Evolutionary conservation across 2,113 vertebrate genomes (phyloP), one percentile per base, ranked within the genome.

Genomic region (Laterallus jamaicensis): DNA sequence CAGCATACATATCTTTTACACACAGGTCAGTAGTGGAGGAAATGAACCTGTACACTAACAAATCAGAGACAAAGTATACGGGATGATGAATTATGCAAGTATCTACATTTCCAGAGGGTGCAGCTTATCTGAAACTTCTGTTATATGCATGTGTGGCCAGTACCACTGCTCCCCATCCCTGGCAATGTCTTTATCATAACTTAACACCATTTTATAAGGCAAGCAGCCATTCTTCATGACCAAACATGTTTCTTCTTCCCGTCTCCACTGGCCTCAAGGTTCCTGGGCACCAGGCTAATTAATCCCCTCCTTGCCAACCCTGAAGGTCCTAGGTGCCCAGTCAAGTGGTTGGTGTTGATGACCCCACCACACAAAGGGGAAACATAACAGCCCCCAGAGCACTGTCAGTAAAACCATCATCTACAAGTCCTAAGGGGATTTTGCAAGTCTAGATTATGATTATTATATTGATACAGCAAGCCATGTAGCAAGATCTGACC

Each of bases 231-330:
- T 18, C 21, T 10, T 28, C 47, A 32, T 8, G 20, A 89, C 6
- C 5, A 52, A 67, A 55, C 17, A n/a, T 9, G 15, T 19, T 39
- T 20, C 32, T 44, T 20, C 22, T 56, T 64, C 24, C 49, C 19
- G 5, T 31, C 22, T 31, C 42, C 52, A 12, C 5, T 0, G 3
- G 20, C 5, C 35, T n/a, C 15, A 15, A 12, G 2, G 35, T 29
- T 42, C 22, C 55, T 37, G 55, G 26, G 31, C 19, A 37, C 9
- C 15, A 62, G 44, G 10, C 20, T 0, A 0, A 14, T 40, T 5
- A 26, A 18, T 7, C 4, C 1, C 0, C 8, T 26, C 26, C n/a
- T 32, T 52, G 9, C 12, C 1, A 0, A 0, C 15, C 63, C 14
- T 13, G 12, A 59, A 14, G 11, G 17, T 37, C 22, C 16, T 24